phyloP scores from a whole-genome alignment of 2,888 invertebrate species.

The Agrenia bidenticulata region DNA sequence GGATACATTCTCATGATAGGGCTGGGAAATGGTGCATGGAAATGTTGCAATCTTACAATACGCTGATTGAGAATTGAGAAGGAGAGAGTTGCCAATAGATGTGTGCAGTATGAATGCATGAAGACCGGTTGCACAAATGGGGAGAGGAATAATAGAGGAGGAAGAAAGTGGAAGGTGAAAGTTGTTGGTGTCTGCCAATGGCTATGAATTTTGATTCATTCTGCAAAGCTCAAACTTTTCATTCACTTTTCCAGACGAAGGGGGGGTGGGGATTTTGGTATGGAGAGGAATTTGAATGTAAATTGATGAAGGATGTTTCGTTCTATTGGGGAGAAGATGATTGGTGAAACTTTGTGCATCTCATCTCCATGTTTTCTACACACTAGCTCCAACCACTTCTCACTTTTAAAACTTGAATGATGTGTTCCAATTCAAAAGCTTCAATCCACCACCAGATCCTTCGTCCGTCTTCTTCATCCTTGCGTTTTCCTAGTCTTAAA shows the following conservation, averaged over 20 bases:
- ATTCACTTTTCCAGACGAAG: background rate
- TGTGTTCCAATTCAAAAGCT: background rate
- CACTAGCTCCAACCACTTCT: no score
- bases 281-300: constrained; percentile 26
- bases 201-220: constrained; percentile 19
- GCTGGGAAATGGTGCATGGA: no score
- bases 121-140: no score
- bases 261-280: constrained; percentile 18
- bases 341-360: constrained; percentile 31
- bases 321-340: constrained; percentile 25
- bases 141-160: background rate
- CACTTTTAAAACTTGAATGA: background rate
- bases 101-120: no score
- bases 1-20: no score
- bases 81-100: no score
- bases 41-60: no score
- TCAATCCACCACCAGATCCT: no score
- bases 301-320: constrained; percentile 34
- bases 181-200: background rate
- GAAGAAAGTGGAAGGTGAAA: constrained; percentile 8
- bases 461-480: no score
- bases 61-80: no score
- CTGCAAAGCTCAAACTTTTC: constrained; percentile 13
- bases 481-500: no score
- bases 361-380: constrained; percentile 5